Percentiles rank a stretch among this genome's conserved stretches.
These are phyloP conservation scores for Toxostoma redivivum DNA, from an alignment of 2,113 vertebrate species.

Conservation along the genomic window DNA sequence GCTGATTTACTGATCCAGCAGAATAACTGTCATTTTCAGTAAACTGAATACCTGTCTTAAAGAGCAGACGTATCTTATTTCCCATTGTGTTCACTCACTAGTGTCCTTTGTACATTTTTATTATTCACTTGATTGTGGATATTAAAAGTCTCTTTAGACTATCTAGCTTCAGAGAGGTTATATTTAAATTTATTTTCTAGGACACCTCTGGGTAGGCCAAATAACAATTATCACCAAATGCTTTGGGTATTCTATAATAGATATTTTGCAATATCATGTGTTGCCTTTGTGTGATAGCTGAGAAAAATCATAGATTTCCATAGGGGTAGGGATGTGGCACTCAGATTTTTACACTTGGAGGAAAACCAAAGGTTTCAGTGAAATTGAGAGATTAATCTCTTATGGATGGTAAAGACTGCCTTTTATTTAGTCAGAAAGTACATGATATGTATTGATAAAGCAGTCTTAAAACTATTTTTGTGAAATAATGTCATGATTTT, in stretches of 20 bases:
- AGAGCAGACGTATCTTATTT: not conserved
- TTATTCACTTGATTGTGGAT: not conserved
- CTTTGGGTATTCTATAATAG: not conserved
- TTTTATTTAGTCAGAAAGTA: not conserved
- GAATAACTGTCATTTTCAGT: slow-evolving; percentile 16
- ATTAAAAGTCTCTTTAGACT: not conserved
- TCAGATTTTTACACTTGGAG: not conserved
- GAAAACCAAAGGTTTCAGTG: not conserved
- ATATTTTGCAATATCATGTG: not conserved
- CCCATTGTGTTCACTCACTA: not conserved
- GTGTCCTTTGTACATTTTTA: not conserved
- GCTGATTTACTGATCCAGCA: slow-evolving; percentile 6
- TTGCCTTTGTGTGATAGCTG: not conserved
- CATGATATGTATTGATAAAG: not conserved
- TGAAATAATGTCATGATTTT: not conserved
- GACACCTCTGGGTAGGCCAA: not conserved
- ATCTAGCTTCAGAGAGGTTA: not conserved
- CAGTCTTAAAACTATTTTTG: not conserved
- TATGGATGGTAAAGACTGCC: not conserved
- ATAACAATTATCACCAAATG: not conserved
- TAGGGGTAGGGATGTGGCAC: not conserved
- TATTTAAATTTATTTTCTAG: not conserved
- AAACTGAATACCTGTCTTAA: not conserved
- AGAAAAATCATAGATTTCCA: not conserved
- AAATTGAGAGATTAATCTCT: not conserved